Percentiles rank a stretch among this genome's conserved stretches.
Conservation (phyloP, 2,113 vertebrate species). For the Solea solea region DNA sequence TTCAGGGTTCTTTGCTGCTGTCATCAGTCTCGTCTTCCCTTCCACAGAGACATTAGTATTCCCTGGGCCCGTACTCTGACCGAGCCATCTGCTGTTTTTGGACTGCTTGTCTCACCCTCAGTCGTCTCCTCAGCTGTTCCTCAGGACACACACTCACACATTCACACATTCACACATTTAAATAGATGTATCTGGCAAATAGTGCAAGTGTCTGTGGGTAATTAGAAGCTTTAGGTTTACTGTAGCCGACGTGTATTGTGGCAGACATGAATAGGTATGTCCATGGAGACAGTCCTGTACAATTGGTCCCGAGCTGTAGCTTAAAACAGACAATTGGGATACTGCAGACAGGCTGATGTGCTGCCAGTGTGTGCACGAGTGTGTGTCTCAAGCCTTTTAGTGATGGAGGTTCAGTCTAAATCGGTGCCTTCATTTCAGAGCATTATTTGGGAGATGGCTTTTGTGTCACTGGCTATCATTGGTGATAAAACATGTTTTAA, state of each 20-base stretch:
- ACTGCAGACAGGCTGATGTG: conserved; percentile 21
- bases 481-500: neutral
- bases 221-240: conserved; percentile 64
- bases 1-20: conserved; percentile 6
- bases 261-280: conserved; percentile 45
- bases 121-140: conserved; percentile 19
- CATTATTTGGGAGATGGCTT: conserved; percentile 27
- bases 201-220: conserved; percentile 40
- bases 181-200: conserved; percentile 51
- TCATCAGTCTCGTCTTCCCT: conserved; percentile 6
- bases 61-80: conserved; percentile 33
- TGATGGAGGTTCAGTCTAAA: conserved; percentile 29
- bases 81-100: conserved; percentile 64
- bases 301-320: conserved; percentile 52
- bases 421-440: conserved; percentile 27
- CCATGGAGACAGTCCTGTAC: conserved; percentile 35
- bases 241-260: conserved; percentile 45
- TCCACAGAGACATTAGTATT: conserved; percentile 62
- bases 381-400: conserved; percentile 14
- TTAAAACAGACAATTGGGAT: conserved; percentile 49
- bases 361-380: conserved; percentile 1
- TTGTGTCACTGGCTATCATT: neutral
- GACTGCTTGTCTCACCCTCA: conserved; percentile 29
- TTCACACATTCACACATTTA: neutral
- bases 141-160: conserved; percentile 2